Evolutionary conservation across 1,140 invertebrate species (phyloP), one percentile per base, ranked within the genome.

Genomic region (Drosophila biarmipes): DNA sequence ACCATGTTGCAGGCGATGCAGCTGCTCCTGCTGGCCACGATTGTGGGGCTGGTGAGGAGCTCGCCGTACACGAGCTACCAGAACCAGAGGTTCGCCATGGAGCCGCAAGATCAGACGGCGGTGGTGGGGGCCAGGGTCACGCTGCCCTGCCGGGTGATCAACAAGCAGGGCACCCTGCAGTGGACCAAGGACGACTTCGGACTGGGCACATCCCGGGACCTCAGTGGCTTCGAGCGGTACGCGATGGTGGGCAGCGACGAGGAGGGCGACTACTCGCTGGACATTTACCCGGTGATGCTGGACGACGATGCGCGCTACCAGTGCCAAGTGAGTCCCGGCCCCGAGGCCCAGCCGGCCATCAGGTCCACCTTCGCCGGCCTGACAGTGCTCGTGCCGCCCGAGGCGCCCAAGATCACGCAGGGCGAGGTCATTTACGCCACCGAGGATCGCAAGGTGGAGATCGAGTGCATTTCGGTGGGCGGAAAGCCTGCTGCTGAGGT

Each of bases 171-270:
- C n/a, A 93, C 94, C 4, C 93, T 97, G 21, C 96, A 97, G 90
- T 97, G 96, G 96, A 97, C 96, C 46, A 95, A 96, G 86, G 96
- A 97, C 91, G 96, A 96, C 74, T 97, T 97, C 78, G 96, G 96
- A 0, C 92, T 97, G 51, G 96, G 96, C 4, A 94, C 95, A 1
- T 95, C 96, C 56, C 93, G 96, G 24, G 95, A 96, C 73, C 93
- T 97, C 54, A 94, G 94, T 37, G 95, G 95, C 49, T 98, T 95
- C 92, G 95, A 95, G 61, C 93, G 96, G 55, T 98, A 97, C 91
- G 93, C 94, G 45, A 97, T 96, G 97, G 95, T 96, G 52, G 96
- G 95, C 62, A 96, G 94, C 84, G 96, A 96, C 89, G 95, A 96
- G 91, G 95, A 96, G 95, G 96, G 96, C 68, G 95, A 96, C 90